A percentile compares a stretch with the other conserved stretches of the same genome.
phyloP scores from a whole-genome alignment of 2,888 invertebrate genomes.

The Stenichneumon culpator region DNA sequence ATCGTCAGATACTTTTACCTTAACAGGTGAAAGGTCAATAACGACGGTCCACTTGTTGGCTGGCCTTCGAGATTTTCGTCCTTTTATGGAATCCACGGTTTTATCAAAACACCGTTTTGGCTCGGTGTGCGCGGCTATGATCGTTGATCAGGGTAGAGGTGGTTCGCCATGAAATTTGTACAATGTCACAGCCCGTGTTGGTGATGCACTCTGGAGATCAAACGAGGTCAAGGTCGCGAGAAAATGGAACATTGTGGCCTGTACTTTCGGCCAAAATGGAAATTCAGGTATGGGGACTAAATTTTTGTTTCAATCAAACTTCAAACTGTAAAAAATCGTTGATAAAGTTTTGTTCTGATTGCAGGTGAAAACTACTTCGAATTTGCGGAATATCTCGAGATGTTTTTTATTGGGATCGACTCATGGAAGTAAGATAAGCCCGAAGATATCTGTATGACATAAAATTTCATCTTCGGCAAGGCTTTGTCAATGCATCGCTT shows the following conservation, averaged over 20 bases:
- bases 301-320: not conserved
- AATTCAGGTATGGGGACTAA: slow-evolving; percentile 37
- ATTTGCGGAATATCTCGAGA: not conserved
- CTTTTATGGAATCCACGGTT: slow-evolving; percentile 58
- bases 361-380: not conserved
- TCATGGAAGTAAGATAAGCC: not conserved
- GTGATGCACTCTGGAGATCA: slow-evolving; percentile 22
- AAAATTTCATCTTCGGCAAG: too few species aligned
- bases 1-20: slow-evolving; percentile 2
- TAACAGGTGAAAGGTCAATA: slow-evolving; percentile 55
- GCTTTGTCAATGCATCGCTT: too few species aligned
- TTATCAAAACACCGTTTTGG: slow-evolving; percentile 63
- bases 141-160: slow-evolving; percentile 53
- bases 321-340: not conserved
- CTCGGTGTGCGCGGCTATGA: slow-evolving; percentile 24
- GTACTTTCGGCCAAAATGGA: slow-evolving; percentile 53
- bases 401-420: not conserved
- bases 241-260: slow-evolving; percentile 38
- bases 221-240: slow-evolving; percentile 61
- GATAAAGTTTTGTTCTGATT: not conserved
- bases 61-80: slow-evolving; percentile 60
- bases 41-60: slow-evolving; percentile 40
- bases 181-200: slow-evolving; percentile 60
- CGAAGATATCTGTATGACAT: not conserved
- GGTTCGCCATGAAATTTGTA: slow-evolving; percentile 66